Evolutionary conservation across 2,113 vertebrate genomes (phyloP).

Genomic region (Alosa alosa): DNA sequence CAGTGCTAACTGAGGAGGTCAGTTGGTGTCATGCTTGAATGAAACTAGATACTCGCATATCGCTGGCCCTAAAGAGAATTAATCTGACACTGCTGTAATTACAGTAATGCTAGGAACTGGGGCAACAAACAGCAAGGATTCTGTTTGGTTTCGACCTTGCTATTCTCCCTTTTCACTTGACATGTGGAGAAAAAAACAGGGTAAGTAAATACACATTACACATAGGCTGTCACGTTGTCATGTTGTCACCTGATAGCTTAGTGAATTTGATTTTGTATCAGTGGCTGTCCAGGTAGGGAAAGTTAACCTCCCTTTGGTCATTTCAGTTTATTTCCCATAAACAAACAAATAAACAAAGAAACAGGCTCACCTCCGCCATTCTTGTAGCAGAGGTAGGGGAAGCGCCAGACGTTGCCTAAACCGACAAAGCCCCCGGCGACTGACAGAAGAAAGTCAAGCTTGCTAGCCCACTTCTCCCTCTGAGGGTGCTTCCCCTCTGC

Average conservation of each 20-base stretch:
- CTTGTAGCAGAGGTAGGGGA: conserved; percentile 99
- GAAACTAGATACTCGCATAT: background rate
- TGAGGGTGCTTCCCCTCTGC: conserved; percentile 93
- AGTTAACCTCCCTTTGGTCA: background rate
- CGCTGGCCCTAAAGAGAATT: background rate
- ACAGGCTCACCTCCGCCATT: conserved; percentile 87
- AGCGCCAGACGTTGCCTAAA: conserved; percentile 97
- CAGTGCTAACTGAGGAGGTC: background rate
- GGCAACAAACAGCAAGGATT: background rate
- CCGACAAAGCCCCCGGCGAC: conserved; percentile 97
- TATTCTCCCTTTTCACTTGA: background rate
- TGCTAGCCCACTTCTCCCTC: conserved; percentile 97
- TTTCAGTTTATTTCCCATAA: background rate
- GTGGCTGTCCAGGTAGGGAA: no score
- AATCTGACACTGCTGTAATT: background rate
- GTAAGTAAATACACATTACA: background rate
- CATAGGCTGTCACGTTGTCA: background rate
- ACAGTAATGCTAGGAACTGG: background rate
- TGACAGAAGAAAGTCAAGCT: conserved; percentile 96
- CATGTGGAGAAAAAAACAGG: background rate
- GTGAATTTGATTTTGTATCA: background rate
- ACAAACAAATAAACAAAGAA: background rate
- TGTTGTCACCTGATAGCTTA: background rate
- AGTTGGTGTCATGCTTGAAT: background rate
- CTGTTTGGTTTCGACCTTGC: background rate